Conservation (phyloP, 2,888 invertebrate genomes). For the Dioctria linearis region DNA sequence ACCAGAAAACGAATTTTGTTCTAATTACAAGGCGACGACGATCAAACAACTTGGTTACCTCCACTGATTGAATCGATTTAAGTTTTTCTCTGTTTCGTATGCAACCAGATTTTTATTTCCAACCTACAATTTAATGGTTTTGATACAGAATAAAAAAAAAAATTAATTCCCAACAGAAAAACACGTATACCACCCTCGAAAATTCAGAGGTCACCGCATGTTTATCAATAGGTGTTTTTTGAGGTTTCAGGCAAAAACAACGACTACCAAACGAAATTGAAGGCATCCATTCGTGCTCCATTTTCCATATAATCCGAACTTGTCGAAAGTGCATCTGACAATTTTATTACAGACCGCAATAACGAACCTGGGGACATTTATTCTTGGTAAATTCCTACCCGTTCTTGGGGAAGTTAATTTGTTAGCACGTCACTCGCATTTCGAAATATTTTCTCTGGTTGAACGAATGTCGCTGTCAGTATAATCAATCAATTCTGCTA, state of each 20-base stretch:
- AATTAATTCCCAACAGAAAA: neutral
- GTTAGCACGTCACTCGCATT: constrained; percentile 52
- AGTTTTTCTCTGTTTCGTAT: neutral
- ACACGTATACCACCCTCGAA: constrained; percentile 16
- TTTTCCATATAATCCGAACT: constrained; percentile 1
- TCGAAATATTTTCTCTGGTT: constrained; percentile 61
- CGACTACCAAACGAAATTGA: neutral
- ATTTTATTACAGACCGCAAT: constrained; percentile 48
- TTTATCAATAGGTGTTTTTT: constrained; percentile 28
- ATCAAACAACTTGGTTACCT: constrained; percentile 29
- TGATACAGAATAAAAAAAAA: constrained; percentile 12
- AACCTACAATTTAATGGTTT: constrained; percentile 24
- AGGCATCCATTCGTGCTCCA: constrained; percentile 1
- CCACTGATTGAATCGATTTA: constrained; percentile 45
- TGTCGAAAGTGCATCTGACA: constrained; percentile 41
- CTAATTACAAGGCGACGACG: constrained; percentile 26
- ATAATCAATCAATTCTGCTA: constrained; percentile 68
- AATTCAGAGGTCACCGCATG: constrained; percentile 36
- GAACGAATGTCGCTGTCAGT: constrained; percentile 69
- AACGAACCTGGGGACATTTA: constrained; percentile 40
- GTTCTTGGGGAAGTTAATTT: constrained; percentile 48
- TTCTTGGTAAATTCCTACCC: constrained; percentile 21
- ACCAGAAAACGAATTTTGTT: neutral
- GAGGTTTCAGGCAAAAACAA: neutral
- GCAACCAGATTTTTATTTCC: constrained; percentile 12